These are phyloP conservation scores for Conchocele bisecta DNA, from an alignment of 2,888 invertebrate genomes.

Conservation along the genomic window DNA sequence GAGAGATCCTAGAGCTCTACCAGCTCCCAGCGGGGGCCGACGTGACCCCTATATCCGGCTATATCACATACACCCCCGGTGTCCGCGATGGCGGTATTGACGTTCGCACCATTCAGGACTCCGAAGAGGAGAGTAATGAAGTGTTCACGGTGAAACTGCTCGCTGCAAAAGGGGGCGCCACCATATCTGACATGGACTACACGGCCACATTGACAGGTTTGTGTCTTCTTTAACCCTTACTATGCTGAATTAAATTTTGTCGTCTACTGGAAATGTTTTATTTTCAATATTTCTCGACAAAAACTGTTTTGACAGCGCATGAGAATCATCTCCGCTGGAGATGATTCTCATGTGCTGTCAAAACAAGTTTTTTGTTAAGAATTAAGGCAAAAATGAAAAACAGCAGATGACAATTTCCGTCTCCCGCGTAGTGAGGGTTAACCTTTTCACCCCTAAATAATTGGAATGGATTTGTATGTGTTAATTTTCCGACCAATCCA, in stretches of 20 bases:
- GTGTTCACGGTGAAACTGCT: conserved; percentile 76
- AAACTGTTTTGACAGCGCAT: too few species aligned
- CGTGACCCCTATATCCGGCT: conserved; percentile 77
- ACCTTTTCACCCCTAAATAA: background rate
- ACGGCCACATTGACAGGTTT: conserved; percentile 77
- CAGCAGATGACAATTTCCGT: too few species aligned
- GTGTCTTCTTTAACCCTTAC: background rate
- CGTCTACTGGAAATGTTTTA: too few species aligned
- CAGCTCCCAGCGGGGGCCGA: conserved; percentile 70
- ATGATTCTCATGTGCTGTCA: too few species aligned
- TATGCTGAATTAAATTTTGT: too few species aligned
- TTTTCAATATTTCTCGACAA: too few species aligned
- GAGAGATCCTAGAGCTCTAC: conserved; percentile 74
- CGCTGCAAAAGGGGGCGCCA: conserved; percentile 75
- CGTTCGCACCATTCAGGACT: conserved; percentile 74
- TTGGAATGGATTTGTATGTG: background rate
- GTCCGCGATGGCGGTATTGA: conserved; percentile 54
- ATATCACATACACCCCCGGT: conserved; percentile 67
- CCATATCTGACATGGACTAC: conserved; percentile 67
- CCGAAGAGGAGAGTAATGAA: conserved; percentile 78
- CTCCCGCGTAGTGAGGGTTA: too few species aligned
- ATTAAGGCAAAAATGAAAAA: too few species aligned
- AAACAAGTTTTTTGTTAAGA: too few species aligned
- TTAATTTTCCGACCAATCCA: too few species aligned
- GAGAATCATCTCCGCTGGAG: too few species aligned